Conservation (phyloP, 2,113 vertebrate genomes). For the Hiodon alosoides region DNA sequence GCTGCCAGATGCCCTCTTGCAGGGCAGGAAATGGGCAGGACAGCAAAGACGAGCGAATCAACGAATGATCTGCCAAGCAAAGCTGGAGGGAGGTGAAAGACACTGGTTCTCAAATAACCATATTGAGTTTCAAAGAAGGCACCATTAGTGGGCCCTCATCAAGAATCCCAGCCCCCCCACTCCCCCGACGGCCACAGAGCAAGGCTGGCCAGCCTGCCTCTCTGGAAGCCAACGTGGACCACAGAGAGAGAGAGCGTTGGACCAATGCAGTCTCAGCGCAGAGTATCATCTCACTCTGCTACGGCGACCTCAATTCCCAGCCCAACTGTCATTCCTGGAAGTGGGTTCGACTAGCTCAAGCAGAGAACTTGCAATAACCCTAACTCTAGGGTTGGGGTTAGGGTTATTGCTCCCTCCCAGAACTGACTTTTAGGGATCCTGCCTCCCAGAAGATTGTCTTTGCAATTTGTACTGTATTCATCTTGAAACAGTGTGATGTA, state of each 20-base stretch:
- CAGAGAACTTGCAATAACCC: conserved; percentile 67
- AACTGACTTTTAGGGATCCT: conserved; percentile 43
- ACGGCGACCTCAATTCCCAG: conserved; percentile 64
- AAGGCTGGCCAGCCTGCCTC: conserved; percentile 51
- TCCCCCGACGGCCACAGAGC: conserved; percentile 51
- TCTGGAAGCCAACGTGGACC: conserved; percentile 39
- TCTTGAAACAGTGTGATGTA: conserved; percentile 48
- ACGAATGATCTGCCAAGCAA: conserved; percentile 61
- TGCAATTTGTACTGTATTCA: conserved; percentile 40
- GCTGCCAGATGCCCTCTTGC: conserved; percentile 45
- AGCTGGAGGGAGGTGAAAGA: conserved; percentile 67
- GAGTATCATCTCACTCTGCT: conserved; percentile 52
- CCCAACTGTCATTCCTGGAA: conserved; percentile 75
- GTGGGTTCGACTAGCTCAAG: conserved; percentile 61
- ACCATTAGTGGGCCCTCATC: conserved; percentile 61
- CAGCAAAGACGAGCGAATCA: conserved; percentile 60
- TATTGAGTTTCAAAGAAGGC: conserved; percentile 60
- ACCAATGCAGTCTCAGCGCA: conserved; percentile 62
- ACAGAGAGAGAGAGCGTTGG: conserved; percentile 49
- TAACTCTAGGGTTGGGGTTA: conserved; percentile 16
- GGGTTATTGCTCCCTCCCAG: conserved; percentile 42
- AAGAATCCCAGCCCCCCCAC: conserved; percentile 47
- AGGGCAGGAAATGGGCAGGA: conserved; percentile 54
- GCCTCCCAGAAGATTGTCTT: conserved; percentile 45
- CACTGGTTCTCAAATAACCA: conserved; percentile 58